Base-by-base conservation (phyloP, 2,797 vertebrate species). In the Cyclopterus lumpus region DNA sequence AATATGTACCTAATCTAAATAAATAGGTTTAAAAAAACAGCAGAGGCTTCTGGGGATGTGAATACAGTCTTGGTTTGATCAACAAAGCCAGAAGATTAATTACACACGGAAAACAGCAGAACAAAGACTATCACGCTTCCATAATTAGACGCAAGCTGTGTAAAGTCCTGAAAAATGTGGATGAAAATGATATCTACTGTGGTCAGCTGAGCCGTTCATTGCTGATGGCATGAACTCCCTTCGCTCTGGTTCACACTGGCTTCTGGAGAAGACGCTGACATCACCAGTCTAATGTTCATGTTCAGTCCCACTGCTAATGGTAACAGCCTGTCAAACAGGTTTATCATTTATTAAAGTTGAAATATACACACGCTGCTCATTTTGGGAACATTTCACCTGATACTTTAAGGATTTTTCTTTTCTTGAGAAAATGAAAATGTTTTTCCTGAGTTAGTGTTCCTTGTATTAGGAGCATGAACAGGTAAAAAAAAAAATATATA, bases 91-190 rank as follows among this genome's bases (percentile, higher is more conserved):
- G 75, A 80, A 67, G 73, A 89, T 85, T 82, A 87, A 87, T 85
- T 86, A 73, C 68, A 66, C 66, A 60, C 48, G 42, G 34, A 80
- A 84, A 84, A 82, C 72, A 86, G 68, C 79, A 80, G 71, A 67
- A 73, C 77, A 87, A 84, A 89, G 75, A 81, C 69, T 49, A 84
- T 86, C 82, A 83, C 67, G 69, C 77, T 79, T 76, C 68, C 65
- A 46, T 83, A 86, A 84, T 90, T 79, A 82, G 77, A 75, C 54
- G 67, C 77, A 83, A 73, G 80, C 83, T 85, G 82, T 76, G 80
- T 74, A 64, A 65, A 71, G 63, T 81, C 57, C 40, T 53, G 55
- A 24, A 55, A 77, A 62, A 69, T 34, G 71, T 67, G 55, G 44
- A 60, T 66, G 67, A 60, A 67, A 57, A 69, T 46, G 32, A 53